Base-by-base conservation (phyloP, 2,797 vertebrate species). In the Hippopotamyrus pictus region DNA sequence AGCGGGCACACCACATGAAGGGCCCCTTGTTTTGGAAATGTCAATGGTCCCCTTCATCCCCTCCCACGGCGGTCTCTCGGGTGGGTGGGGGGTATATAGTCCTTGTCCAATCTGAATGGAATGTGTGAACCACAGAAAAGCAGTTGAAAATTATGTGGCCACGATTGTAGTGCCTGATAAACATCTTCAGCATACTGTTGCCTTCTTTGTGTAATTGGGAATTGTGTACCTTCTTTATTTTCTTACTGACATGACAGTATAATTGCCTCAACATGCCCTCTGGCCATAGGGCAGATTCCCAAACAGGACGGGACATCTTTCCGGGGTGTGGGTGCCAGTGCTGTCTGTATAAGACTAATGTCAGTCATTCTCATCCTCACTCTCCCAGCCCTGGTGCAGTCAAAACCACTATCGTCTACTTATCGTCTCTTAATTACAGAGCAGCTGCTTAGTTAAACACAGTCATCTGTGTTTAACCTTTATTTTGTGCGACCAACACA, bases 1-100 rank as follows among this genome's bases (percentile, higher is more conserved):
- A 90, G 57, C 3, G 46, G 62, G 76, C 44, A 29, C 12, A 44
- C 54, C 48, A 85, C 87, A 84, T 85, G 89, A 90, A 90, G 79
- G 73, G 57, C 87, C 53, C 25, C 69, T 88, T 88, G 89, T 90
- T 48, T 76, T 73, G 54, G 57, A 85, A 88, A 85, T 88, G 87
- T 88, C 87, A 83, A 84, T 84, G 86, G 44, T 83, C 69, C 53
- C 86, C 73, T 88, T 90, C 65, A 37, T 90, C 25, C 53, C 17
- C 86, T 48, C 37, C 85, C 29, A 1, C 65, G 14, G 65, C 25
- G 33, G 86, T 83, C 62, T 87, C 89, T 53, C 48, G 69, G 86
- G 85, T 86, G 62, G 65, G 59, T 33, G 51, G 37, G 41, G 46
- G 1, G 12, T 2, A 22, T 12, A 3, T 25, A 37, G 79, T 89